Base-by-base conservation (phyloP, 1,140 invertebrate species). In the Drosophila mojavensis region DNA sequence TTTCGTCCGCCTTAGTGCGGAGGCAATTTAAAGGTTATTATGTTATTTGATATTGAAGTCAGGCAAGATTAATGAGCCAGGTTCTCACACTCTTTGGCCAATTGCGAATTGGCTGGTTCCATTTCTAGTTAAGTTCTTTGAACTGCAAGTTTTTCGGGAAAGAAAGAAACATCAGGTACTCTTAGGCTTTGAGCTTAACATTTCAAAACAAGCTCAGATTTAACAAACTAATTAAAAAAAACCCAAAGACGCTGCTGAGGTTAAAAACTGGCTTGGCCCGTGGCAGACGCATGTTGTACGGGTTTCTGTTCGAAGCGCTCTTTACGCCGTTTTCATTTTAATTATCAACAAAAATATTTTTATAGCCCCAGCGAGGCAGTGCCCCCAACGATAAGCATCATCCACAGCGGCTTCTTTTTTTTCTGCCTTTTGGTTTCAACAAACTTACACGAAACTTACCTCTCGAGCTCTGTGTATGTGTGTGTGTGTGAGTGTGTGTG, bases 311-410 rank as follows among this genome's bases (percentile, higher is more conserved):
- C 36, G 36, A 2, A 54, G 24, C 63, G 55, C 64, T 63, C 53
- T 68, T 66, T 79, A 73, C 54, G 82, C 41, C 82, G 78, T 67
- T 85, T 86, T 85, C 82, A 79, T 86, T 86, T 85, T 85, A 86
- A 86, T 86, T 85, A 86, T 86, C 75, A 75, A 71, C 75, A 75
- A 71, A 84, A 78, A 75, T 79, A 85, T 75, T 85, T 85, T 85
- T 85, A 85, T 86, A 84, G 15, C 58, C 69, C 62, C 65, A 59
- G 70, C 79, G 64, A 71, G 47, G 64, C 43, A 55, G 33, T 66
- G 74, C 59, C 64, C 56, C 43, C 2, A 9, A 20, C 68, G 84
- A 86, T 80, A 71, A 72, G 43, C 78, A 81, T 83, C 62, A 68
- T 47, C 43, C 3, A 15, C 54, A 26, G 54, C 15, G 15, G 43